phyloP scores from a whole-genome alignment of 2,113 vertebrate genomes.

The Rhinolophus ferrumequinum region DNA sequence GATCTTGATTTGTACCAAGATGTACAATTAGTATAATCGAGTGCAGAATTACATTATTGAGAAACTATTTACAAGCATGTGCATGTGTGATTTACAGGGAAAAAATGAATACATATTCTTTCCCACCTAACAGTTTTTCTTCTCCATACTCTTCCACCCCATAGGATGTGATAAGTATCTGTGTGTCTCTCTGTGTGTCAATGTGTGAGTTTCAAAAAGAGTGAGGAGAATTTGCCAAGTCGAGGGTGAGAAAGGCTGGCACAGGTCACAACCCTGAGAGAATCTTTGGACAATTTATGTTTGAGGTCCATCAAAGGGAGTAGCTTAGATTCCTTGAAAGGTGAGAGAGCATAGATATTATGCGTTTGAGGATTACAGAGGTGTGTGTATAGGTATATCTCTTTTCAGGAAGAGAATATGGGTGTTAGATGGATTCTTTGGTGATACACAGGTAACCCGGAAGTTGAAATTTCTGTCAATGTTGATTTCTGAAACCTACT shows the following conservation, averaged over 20 bases:
- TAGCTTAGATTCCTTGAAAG: neutral
- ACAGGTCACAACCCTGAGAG: neutral
- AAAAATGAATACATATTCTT: neutral
- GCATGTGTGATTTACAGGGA: neutral
- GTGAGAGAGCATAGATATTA: neutral
- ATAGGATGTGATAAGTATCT: neutral
- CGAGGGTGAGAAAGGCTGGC: neutral
- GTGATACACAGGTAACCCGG: neutral
- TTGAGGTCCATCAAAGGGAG: neutral
- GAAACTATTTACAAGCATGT: neutral
- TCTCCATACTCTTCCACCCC: neutral
- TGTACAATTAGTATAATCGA: neutral
- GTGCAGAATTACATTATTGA: neutral
- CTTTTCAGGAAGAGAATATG: neutral
- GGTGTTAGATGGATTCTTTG: neutral
- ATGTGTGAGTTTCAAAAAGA: neutral
- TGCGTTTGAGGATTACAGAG: neutral
- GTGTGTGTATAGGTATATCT: neutral
- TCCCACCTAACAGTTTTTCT: neutral
- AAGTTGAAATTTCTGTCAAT: neutral
- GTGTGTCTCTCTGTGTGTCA: neutral
- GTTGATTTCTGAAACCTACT: neutral
- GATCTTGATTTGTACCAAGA: neutral
- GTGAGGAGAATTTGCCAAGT: neutral
- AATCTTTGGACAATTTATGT: neutral